Percentiles rank a stretch among this genome's conserved stretches.
Evolutionary conservation across 2,113 vertebrate genomes (phyloP).

Genomic region (Peromyscus maniculatus): DNA sequence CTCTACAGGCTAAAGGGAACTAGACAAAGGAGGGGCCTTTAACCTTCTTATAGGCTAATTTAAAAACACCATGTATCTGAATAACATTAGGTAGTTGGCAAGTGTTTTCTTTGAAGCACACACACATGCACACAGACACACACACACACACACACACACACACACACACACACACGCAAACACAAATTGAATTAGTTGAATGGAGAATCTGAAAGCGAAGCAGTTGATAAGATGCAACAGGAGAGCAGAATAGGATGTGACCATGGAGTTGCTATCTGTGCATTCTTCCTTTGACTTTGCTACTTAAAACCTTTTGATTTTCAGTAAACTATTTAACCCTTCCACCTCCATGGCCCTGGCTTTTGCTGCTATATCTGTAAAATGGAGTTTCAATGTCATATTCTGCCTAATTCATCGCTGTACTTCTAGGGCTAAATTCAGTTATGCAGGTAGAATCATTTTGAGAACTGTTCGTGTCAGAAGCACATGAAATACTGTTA

Average conservation of each 20-base stretch:
- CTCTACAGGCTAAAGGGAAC: conserved; percentile 34
- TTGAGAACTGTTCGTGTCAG: not conserved
- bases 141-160: not conserved
- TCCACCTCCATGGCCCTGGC: too few species aligned
- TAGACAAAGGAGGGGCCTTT: conserved; percentile 46
- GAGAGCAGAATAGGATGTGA: not conserved
- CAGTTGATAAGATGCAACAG: not conserved
- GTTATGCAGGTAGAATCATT: not conserved
- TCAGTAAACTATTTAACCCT: not conserved
- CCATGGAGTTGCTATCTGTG: not conserved
- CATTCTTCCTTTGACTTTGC: not conserved
- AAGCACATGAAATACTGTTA: not conserved
- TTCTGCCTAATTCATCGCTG: not conserved
- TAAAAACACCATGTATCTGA: not conserved
- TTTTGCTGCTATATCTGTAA: not conserved
- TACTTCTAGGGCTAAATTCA: not conserved
- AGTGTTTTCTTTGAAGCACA: not conserved
- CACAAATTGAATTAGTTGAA: not conserved
- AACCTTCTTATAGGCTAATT: conserved; percentile 52
- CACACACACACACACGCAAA: too few species aligned
- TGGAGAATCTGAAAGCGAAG: not conserved
- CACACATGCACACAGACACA: not conserved
- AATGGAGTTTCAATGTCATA: not conserved
- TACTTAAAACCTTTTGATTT: not conserved
- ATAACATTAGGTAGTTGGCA: not conserved